phyloP scores from a whole-genome alignment of 2,797 vertebrate species.

The Dicrostonyx torquatus region DNA sequence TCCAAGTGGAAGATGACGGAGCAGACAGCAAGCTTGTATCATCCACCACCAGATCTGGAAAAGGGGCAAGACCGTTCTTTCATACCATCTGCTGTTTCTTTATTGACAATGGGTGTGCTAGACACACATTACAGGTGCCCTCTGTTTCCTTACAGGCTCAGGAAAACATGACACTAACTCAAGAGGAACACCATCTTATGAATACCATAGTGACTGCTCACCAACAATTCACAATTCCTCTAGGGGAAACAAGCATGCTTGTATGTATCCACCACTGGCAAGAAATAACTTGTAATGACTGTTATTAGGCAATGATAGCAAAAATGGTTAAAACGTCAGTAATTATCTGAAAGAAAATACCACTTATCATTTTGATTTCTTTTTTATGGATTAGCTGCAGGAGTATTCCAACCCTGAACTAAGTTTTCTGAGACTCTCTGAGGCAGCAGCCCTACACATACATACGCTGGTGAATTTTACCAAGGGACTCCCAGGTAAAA shows the following conservation, averaged over 20 bases:
- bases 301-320: background rate
- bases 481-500: slow-evolving; percentile 92
- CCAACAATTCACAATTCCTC: slow-evolving; percentile 89
- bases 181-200: slow-evolving; percentile 92
- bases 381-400: slow-evolving; percentile 86
- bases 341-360: slow-evolving; percentile 38
- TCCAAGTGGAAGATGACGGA: slow-evolving; percentile 89
- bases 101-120: background rate
- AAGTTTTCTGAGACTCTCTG: slow-evolving; percentile 85
- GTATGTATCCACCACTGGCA: slow-evolving; percentile 85
- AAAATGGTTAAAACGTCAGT: slow-evolving; percentile 31
- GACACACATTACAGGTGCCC: background rate
- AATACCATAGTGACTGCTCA: slow-evolving; percentile 93
- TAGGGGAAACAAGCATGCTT: slow-evolving; percentile 88
- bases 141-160: slow-evolving; percentile 76
- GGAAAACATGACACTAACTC: slow-evolving; percentile 87
- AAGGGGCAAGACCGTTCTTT: slow-evolving; percentile 83
- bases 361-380: slow-evolving; percentile 34
- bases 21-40: slow-evolving; percentile 90
- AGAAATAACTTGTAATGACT: slow-evolving; percentile 34
- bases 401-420: slow-evolving; percentile 87
- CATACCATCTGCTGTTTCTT: slow-evolving; percentile 41
- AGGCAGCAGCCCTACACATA: slow-evolving; percentile 87
- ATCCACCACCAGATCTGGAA: slow-evolving; percentile 91
- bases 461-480: slow-evolving; percentile 93